phyloP scores from a whole-genome alignment of 2,797 vertebrate genomes.

The Pteronotus mesoamericanus region DNA sequence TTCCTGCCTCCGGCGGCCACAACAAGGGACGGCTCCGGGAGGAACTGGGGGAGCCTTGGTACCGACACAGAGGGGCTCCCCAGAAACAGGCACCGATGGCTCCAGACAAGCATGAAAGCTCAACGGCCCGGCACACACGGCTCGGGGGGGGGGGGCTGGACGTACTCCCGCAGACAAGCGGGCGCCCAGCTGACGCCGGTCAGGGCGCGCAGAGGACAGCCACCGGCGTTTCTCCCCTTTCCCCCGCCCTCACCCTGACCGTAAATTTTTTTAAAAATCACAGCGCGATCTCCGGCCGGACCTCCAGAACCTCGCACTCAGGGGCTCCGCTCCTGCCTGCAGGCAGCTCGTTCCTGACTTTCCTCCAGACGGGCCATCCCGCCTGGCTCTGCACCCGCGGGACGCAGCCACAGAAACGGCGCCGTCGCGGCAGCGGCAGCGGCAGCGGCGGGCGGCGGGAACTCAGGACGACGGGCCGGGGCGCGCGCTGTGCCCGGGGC shows the following conservation, averaged over 20 bases:
- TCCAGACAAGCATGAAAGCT: not conserved
- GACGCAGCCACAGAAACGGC: not conserved
- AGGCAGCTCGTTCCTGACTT: not conserved
- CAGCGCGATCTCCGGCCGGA: not conserved
- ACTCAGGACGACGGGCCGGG: no score
- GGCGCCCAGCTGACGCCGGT: no score
- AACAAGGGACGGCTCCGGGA: not conserved
- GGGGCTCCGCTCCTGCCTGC: not conserved
- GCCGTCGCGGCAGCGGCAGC: not conserved
- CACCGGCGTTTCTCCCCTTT: no score
- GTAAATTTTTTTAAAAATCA: no score
- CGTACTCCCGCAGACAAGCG: no score
- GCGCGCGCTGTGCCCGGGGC: no score
- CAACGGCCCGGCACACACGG: not conserved
- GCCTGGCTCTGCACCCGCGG: accelerated
- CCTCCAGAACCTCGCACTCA: not conserved
- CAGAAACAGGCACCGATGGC: not conserved
- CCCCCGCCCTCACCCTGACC: no score
- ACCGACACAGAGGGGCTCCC: not conserved
- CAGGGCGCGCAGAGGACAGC: no score
- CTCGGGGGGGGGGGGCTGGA: no score
- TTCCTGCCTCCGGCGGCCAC: not conserved
- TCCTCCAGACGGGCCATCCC: accelerated
- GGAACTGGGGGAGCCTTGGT: not conserved
- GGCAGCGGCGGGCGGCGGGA: no score